These are phyloP conservation scores for Zygaena filipendulae DNA, from an alignment of 2,888 invertebrate genomes.

Conservation along the genomic window DNA sequence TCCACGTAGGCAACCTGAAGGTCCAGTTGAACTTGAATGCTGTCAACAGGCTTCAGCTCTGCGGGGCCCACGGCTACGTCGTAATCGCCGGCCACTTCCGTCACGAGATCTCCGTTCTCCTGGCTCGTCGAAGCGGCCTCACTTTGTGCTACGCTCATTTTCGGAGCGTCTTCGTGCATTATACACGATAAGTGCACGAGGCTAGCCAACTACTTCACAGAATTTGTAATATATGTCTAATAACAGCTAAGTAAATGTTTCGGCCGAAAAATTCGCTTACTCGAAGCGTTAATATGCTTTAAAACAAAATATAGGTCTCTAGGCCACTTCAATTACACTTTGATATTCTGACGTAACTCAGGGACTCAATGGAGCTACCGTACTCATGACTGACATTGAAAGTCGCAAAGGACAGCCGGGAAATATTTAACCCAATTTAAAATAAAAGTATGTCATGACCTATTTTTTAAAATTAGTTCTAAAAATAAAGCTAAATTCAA, in stretches of 20 bases:
- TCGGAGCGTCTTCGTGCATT: constrained; percentile 78
- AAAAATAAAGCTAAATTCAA: too few relatives aligned
- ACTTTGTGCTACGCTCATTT: constrained; percentile 74
- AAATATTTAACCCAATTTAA: constrained; percentile 57
- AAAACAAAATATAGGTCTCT: constrained; percentile 84
- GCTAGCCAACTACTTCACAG: constrained; percentile 40
- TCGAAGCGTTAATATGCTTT: constrained; percentile 22
- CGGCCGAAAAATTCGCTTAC: constrained; percentile 68
- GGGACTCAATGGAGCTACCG: constrained; percentile 74
- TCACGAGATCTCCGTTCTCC: constrained; percentile 52
- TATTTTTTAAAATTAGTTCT: constrained; percentile 30
- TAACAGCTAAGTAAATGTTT: constrained; percentile 56
- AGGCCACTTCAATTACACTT: constrained; percentile 89
- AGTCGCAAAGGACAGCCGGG: constrained; percentile 64
- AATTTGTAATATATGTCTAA: constrained; percentile 40
- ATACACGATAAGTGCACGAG: constrained; percentile 45
- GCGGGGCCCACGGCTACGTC: constrained; percentile 46
- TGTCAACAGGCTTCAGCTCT: constrained; percentile 57
- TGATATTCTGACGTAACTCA: constrained; percentile 79
- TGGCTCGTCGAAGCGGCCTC: constrained; percentile 72
- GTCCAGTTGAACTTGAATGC: constrained; percentile 68
- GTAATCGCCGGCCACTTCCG: constrained; percentile 55
- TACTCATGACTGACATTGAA: constrained; percentile 73
- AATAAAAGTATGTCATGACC: constrained; percentile 53
- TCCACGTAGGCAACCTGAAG: constrained; percentile 72